These are phyloP conservation scores for Sarcophilus harrisii DNA, from an alignment of 2,797 vertebrate species.

Conservation along the genomic window DNA sequence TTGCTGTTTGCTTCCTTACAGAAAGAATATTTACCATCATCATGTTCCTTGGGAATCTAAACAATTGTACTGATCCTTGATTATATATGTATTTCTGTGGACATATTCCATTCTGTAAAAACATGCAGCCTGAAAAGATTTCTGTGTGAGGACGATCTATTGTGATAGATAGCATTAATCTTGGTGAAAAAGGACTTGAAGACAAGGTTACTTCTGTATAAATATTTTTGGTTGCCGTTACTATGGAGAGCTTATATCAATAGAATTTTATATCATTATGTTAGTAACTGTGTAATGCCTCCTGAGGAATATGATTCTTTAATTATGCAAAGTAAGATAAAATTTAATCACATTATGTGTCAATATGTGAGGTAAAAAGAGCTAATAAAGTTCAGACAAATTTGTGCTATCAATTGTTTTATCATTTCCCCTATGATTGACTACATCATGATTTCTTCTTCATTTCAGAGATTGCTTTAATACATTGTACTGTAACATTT, in stretches of 20 bases:
- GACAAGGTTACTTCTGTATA: background rate
- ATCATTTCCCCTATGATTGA: background rate
- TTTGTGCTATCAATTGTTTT: background rate
- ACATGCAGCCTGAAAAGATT: background rate
- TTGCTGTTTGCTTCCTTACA: slow-evolving; percentile 75
- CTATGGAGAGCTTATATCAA: background rate
- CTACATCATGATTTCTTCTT: background rate
- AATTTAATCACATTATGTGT: background rate
- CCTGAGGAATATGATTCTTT: background rate
- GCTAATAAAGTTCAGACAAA: background rate
- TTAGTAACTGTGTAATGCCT: background rate
- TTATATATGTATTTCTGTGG: slow-evolving; percentile 81
- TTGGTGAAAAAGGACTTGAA: background rate
- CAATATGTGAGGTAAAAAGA: background rate
- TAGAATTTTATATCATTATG: background rate
- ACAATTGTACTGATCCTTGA: slow-evolving; percentile 92
- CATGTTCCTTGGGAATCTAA: slow-evolving; percentile 91
- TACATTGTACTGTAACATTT: background rate
- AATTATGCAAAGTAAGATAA: slow-evolving; percentile 4
- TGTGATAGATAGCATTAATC: background rate
- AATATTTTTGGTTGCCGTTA: background rate
- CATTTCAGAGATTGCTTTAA: background rate
- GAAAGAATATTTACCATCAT: slow-evolving; percentile 89
- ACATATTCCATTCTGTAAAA: background rate
- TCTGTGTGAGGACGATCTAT: background rate